Percentiles rank a stretch among this genome's conserved stretches.
These are phyloP conservation scores for Trachythela sp. DNA, from an alignment of 64 coral and sea anemone species.

Conservation along the genomic window DNA sequence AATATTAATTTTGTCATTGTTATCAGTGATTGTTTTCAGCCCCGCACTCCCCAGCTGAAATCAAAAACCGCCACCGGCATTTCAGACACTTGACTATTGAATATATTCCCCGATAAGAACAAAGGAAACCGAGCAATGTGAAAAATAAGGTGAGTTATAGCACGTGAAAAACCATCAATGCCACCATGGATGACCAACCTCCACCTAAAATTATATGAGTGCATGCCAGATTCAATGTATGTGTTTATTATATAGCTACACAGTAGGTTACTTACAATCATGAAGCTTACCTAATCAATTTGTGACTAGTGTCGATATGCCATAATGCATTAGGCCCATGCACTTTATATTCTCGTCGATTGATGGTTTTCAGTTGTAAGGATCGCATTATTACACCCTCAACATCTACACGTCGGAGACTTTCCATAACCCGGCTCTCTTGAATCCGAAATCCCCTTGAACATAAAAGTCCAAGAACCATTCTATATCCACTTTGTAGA, in stretches of 20 bases:
- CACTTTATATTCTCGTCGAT: conserved; percentile 7
- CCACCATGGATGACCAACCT: not conserved
- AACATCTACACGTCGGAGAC: not conserved
- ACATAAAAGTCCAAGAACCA: not conserved
- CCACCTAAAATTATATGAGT: too few species aligned
- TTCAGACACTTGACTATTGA: too few species aligned
- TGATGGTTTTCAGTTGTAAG: not conserved
- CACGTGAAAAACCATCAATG: not conserved
- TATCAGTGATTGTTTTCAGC: too few species aligned
- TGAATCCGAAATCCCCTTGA: not conserved
- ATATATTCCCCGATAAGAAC: too few species aligned
- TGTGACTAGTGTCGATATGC: conserved; percentile 18
- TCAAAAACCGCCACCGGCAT: too few species aligned
- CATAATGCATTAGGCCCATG: too few species aligned
- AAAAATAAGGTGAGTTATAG: not conserved
- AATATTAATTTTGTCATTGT: too few species aligned
- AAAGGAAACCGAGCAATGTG: too few species aligned
- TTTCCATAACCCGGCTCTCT: not conserved
- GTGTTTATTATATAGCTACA: too few species aligned
- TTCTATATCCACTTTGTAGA: not conserved
- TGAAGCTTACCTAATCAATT: not conserved
- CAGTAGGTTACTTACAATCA: too few species aligned
- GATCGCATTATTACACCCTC: not conserved
- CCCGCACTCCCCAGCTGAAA: too few species aligned
- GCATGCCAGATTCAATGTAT: not conserved